A percentile compares a stretch with the other conserved stretches of the same genome.
Conservation (phyloP, 2,797 vertebrate genomes). For the Notolabrus celidotus region DNA sequence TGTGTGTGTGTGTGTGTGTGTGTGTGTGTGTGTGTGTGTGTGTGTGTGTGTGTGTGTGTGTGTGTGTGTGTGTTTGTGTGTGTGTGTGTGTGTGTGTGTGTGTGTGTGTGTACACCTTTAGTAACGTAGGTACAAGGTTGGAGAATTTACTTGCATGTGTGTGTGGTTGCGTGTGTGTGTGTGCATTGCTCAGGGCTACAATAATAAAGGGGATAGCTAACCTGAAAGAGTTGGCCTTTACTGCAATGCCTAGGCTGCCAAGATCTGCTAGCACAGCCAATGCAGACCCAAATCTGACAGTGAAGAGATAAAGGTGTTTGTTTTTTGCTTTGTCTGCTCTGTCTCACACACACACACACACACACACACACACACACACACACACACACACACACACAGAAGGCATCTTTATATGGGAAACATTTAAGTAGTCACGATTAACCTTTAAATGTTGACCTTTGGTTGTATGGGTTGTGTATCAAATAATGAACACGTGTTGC, state of each 20-base stretch:
- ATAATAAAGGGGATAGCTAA: conserved; percentile 64
- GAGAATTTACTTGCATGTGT: conserved; percentile 53
- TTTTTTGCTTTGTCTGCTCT: conserved; percentile 17
- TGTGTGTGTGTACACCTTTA: conserved; percentile 43
- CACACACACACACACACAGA: not conserved
- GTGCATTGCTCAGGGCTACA: conserved; percentile 58
- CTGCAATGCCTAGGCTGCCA: conserved; percentile 45
- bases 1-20: conserved; percentile 18
- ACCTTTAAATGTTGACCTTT: too few species aligned
- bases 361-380: not conserved
- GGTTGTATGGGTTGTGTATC: too few species aligned
- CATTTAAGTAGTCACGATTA: too few species aligned
- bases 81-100: conserved; percentile 44
- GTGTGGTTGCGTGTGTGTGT: conserved; percentile 15
- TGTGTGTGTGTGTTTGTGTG: conserved; percentile 12
- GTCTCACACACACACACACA: not conserved
- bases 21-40: conserved; percentile 19
- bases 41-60: conserved; percentile 16
- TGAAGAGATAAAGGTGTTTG: conserved; percentile 30
- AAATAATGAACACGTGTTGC: too few species aligned
- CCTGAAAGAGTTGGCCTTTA: conserved; percentile 57
- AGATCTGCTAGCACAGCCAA: conserved; percentile 42
- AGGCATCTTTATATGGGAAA: not conserved
- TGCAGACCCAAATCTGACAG: conserved; percentile 33
- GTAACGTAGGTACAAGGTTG: conserved; percentile 64